Evolutionary conservation across 2,113 vertebrate genomes (phyloP).

Genomic region (Microcebus jonahi): DNA sequence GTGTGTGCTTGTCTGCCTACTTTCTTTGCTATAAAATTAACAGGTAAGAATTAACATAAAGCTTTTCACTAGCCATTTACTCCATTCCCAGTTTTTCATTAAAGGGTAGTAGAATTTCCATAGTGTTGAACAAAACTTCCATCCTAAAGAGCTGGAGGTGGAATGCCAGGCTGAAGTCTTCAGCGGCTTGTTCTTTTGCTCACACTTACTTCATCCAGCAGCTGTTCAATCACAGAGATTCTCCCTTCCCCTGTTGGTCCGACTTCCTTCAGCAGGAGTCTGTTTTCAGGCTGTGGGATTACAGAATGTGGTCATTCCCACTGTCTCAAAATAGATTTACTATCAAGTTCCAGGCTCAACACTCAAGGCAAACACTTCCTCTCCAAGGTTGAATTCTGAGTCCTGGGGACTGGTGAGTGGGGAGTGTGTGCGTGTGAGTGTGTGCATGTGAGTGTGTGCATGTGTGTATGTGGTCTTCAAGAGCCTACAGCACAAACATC

Average conservation of each 20-base stretch:
- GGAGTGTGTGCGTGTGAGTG: not conserved
- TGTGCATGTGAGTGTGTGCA: too few species aligned
- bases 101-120: not conserved
- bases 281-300: conserved; percentile 82
- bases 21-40: conserved; percentile 26
- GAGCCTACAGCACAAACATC: not conserved
- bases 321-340: fast-evolving
- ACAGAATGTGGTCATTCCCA: conserved; percentile 29
- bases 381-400: not conserved
- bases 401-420: not conserved
- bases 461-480: not conserved
- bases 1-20: not conserved
- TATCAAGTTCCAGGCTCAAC: not conserved
- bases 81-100: not conserved
- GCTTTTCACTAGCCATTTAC: not conserved
- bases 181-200: not conserved
- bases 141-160: not conserved
- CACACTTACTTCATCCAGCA: conserved; percentile 89
- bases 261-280: conserved; percentile 87
- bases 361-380: not conserved
- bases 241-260: conserved; percentile 84
- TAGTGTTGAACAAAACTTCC: not conserved
- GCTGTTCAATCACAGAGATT: conserved; percentile 85
- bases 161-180: not conserved
- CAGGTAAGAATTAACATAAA: not conserved